Conservation (phyloP, 2,797 vertebrate genomes). For the Chrosomus eos region DNA sequence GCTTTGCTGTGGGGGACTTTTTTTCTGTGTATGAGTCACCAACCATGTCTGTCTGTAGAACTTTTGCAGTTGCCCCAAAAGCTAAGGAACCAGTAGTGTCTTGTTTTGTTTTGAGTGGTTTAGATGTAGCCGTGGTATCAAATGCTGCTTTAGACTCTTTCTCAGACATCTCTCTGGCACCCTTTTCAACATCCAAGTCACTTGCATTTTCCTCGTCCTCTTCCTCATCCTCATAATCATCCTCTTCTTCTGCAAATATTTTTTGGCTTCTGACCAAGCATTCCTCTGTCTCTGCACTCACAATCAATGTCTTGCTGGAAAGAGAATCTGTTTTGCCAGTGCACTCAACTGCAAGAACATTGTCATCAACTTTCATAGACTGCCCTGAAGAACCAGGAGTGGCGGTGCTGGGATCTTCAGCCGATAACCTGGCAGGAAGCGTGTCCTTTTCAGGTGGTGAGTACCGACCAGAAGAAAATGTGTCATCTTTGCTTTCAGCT, state of each 20-base stretch:
- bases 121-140: constrained; percentile 54
- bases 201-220: constrained; percentile 80
- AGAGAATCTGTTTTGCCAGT: constrained; percentile 68
- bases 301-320: constrained; percentile 62
- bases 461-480: constrained; percentile 67
- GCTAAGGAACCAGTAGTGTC: constrained; percentile 47
- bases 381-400: constrained; percentile 55
- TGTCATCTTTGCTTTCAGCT: constrained; percentile 61
- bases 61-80: constrained; percentile 54
- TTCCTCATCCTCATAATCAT: constrained; percentile 72
- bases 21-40: constrained; percentile 52
- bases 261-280: constrained; percentile 70
- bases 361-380: constrained; percentile 71
- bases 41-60: constrained; percentile 48
- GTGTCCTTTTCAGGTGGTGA: constrained; percentile 76
- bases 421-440: constrained; percentile 60
- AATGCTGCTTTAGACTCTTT: constrained; percentile 82
- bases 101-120: constrained; percentile 54
- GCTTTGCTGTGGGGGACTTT: constrained; percentile 25
- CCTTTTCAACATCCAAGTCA: constrained; percentile 94
- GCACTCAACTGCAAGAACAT: constrained; percentile 75
- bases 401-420: constrained; percentile 39
- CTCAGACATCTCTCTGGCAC: constrained; percentile 91
- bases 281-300: constrained; percentile 72
- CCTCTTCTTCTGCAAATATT: constrained; percentile 77